Evolutionary conservation across 2,888 invertebrate species (phyloP), one percentile per base, ranked within the genome.

Genomic region (Chrysopilus asiliformis): DNA sequence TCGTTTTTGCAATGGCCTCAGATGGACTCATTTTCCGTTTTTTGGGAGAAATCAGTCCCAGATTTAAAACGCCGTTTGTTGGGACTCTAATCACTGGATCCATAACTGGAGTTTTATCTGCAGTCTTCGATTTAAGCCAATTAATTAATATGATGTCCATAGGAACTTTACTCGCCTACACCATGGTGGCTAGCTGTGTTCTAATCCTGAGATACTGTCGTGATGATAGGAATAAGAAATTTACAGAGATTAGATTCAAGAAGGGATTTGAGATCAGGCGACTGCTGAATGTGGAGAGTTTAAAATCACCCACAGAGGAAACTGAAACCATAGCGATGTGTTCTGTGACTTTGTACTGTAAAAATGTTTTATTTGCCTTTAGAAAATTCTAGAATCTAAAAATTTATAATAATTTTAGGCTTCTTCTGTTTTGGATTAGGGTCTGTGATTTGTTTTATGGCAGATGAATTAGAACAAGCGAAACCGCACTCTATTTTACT

Each of bases 1-100:
- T 87, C 34, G 77, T 89, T 32, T 90, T 89, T 62, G 82, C 89
- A 17, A 89, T 91, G 87, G 76, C 89, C 1, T 70, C 75, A 8
- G 90, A 91, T 57, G 87, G 87, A 1, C 64, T 91, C 16, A 68
- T 91, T 47, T 91, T 83, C 63, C 67, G 71, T 43, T 79, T 72
- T 59, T 65, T 86, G 58, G 82, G 85, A 2, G 68, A 68, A 41
- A 78, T 90, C 6, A 76, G 74, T 60, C 67, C 72, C 16, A 69
- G 72, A 44, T 86, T 79, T 53, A 80, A 83, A 49, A 84, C 86
- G 2, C 87, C 87, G 0, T 64, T 85, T 3, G 66, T 76, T 40
- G 85, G 84, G 2, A 84, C 86, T 24, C 56, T 84, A 36, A 53
- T 82, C 8, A 79, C 83, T 2, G 85, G 86, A 1, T 50, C 79